Conservation (phyloP, 2,797 vertebrate genomes). For the Stomatorhinus walkeri region DNA sequence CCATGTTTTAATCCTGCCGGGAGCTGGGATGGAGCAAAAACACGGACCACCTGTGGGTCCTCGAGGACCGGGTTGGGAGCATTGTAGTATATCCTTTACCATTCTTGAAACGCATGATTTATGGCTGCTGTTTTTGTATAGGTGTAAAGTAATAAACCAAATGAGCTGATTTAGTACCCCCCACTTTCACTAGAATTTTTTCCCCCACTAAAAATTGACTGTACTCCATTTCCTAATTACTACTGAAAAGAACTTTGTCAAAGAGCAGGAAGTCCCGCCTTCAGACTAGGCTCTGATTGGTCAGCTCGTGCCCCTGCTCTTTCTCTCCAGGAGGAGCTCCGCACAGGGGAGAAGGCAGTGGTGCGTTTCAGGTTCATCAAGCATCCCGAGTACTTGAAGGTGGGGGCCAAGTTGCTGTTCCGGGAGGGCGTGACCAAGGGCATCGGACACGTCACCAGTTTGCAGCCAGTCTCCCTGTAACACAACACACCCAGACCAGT, state of each 20-base stretch:
- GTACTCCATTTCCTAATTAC: background rate
- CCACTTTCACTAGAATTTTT: background rate
- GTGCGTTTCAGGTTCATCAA: slow-evolving; percentile 93
- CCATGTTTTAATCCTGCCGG: background rate
- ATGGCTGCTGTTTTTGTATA: background rate
- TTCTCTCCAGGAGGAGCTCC: slow-evolving; percentile 76
- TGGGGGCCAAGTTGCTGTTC: slow-evolving; percentile 92
- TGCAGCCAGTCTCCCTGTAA: slow-evolving; percentile 69
- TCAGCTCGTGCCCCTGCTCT: background rate
- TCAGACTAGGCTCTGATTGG: slow-evolving; percentile 6
- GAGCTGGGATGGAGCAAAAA: background rate
- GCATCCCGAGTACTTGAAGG: slow-evolving; percentile 95
- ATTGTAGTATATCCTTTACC: background rate
- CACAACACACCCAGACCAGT: background rate
- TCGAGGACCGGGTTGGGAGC: background rate
- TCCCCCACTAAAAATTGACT: background rate
- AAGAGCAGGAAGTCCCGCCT: background rate
- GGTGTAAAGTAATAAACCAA: background rate
- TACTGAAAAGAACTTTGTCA: background rate
- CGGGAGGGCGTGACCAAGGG: slow-evolving; percentile 95
- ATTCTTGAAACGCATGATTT: background rate
- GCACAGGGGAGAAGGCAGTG: slow-evolving; percentile 93
- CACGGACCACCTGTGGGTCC: background rate
- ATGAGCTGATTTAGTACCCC: background rate
- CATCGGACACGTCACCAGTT: slow-evolving; percentile 87